phyloP scores from a whole-genome alignment of 37 sponge, comb jelly and placozoan genomes.

The Mnemiopsis leidyi region DNA sequence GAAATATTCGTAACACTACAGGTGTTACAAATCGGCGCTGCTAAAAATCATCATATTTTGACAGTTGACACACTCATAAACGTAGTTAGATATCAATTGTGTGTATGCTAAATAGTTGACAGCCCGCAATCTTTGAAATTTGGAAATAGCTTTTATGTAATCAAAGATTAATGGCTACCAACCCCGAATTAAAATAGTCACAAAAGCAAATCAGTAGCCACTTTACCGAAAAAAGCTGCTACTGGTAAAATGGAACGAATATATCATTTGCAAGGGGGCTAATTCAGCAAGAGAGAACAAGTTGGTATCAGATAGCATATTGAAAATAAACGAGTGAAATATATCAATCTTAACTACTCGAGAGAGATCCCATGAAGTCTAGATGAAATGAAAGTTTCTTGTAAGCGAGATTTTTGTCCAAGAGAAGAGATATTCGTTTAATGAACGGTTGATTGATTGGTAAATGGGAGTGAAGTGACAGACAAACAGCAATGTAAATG shows the following conservation, averaged over 20 bases:
- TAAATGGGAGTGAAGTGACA: neutral
- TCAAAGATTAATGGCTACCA: neutral
- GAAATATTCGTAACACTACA: neutral
- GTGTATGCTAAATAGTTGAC: neutral
- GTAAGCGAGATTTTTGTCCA: neutral
- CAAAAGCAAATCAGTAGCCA: neutral
- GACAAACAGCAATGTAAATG: neutral
- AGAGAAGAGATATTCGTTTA: neutral
- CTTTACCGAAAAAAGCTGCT: neutral
- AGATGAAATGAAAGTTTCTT: neutral
- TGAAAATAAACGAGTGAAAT: neutral
- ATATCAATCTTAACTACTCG: neutral
- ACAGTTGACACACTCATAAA: neutral
- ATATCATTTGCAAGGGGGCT: neutral
- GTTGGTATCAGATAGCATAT: neutral
- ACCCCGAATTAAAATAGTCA: neutral
- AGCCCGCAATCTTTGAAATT: neutral
- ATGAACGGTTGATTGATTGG: neutral
- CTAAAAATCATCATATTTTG: neutral
- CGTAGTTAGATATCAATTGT: neutral
- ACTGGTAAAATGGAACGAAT: neutral
- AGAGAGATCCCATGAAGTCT: neutral
- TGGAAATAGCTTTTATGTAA: neutral
- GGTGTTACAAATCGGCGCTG: neutral
- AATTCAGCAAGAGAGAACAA: neutral